Percentiles rank a stretch among this genome's conserved stretches.
Conservation (phyloP, 2,113 vertebrate species). For the Macheiramphus alcinus region DNA sequence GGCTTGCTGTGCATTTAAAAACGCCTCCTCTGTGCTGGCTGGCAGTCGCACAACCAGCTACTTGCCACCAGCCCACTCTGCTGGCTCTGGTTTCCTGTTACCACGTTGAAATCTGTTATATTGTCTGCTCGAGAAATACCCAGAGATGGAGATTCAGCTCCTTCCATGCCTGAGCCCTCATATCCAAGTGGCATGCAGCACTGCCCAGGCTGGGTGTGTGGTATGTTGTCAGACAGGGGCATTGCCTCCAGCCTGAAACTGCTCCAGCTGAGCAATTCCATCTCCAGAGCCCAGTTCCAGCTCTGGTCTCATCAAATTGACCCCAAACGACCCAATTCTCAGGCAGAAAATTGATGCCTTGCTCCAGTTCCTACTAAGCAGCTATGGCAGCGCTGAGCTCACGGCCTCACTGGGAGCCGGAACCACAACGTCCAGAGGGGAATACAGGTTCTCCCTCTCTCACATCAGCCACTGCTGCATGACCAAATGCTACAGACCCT, state of each 20-base stretch:
- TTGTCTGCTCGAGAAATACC: background rate
- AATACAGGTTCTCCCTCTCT: accelerated
- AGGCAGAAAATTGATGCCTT: background rate
- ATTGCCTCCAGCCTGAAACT: background rate
- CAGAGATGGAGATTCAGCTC: background rate
- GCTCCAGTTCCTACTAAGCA: background rate
- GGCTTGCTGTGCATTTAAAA: background rate
- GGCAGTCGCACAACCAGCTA: background rate
- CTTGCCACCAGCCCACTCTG: background rate
- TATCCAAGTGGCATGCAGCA: accelerated
- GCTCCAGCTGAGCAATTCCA: background rate
- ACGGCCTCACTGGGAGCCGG: background rate
- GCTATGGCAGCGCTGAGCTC: background rate
- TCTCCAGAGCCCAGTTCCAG: background rate
- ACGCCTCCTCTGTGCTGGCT: background rate
- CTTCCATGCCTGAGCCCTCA: background rate
- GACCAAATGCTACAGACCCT: background rate
- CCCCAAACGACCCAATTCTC: background rate
- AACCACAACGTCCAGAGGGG: accelerated
- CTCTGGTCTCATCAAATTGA: background rate
- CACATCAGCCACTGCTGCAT: background rate
- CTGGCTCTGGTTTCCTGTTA: background rate
- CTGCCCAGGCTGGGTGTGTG: background rate
- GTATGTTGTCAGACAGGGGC: background rate
- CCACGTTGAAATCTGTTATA: background rate